These are phyloP conservation scores for Mallotus villosus DNA, from an alignment of 2,797 vertebrate species.

Conservation along the genomic window DNA sequence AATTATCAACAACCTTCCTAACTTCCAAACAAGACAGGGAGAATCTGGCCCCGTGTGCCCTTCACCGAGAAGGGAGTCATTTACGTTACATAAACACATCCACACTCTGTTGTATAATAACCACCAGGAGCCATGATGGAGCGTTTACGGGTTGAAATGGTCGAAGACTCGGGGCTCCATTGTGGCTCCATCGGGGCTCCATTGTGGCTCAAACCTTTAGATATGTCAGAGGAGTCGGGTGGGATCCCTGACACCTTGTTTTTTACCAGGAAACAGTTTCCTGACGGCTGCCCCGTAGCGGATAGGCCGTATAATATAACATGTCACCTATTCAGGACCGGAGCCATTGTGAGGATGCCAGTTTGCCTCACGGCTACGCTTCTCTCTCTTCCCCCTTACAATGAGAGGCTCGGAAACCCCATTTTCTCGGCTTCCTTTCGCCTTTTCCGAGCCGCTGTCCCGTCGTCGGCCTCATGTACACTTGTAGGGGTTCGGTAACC, in stretches of 20 bases:
- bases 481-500: neutral
- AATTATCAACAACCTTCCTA: neutral
- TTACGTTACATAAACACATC: neutral
- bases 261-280: slow-evolving; percentile 2
- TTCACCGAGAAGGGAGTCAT: neutral
- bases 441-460: neutral
- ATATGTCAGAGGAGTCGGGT: neutral
- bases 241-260: slow-evolving; percentile 6
- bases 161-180: neutral
- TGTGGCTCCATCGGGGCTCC: neutral
- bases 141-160: slow-evolving; percentile 6
- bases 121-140: slow-evolving; percentile 14
- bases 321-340: slow-evolving; percentile 38
- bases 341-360: slow-evolving; percentile 28
- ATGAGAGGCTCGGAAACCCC: slow-evolving; percentile 29
- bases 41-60: neutral
- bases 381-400: slow-evolving; percentile 32
- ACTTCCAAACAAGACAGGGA: neutral
- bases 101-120: slow-evolving; percentile 12
- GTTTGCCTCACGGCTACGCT: slow-evolving; percentile 41
- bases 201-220: neutral
- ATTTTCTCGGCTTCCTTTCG: slow-evolving; percentile 32
- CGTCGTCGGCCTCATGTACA: neutral
- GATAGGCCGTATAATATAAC: slow-evolving; percentile 41
- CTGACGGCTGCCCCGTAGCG: slow-evolving; percentile 27